Evolutionary conservation across 2,888 invertebrate species (phyloP), one percentile per base, ranked within the genome.

Genomic region (Heterodera filipjevi): DNA sequence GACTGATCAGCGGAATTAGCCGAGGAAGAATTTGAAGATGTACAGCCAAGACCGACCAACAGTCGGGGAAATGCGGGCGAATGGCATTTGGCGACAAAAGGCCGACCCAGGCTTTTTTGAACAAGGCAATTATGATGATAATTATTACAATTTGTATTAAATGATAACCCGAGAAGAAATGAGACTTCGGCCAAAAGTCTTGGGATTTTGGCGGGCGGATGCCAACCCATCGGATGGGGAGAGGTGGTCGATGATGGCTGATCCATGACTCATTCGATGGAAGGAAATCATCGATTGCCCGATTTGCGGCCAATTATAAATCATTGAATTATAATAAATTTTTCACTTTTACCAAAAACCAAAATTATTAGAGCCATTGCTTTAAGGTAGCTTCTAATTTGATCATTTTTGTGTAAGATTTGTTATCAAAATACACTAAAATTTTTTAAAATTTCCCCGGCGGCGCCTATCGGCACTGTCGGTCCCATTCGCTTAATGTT

Each of bases 141-240:
- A 66, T n/a, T 19, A 66, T 16, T 49, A 49, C 10, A 27, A 66
- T 66, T 66, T 8, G 3, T 30, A n/a, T 12, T 3, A 19, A 30
- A 6, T 8, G 8, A 3, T 1, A 59, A 19, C 10, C 39, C 39
- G 3, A 39, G 10, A 0, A n/a, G 14, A 59, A 59, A 59, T n/a
- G 0, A 68, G 33, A 68, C 66, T 33, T 68, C 33, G 14, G 32
- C n/a, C 66, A 68, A 68, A 32, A 68, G 66, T 19, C 66, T 32
- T 1, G 66, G 66, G 33, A 68, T 68, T 32, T 68, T 68, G 30
- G 66, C 66, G 33, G 66, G 32, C 8, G n/a, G 59, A n/a, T 59
- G 59, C 59, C 59, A 59, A 59, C n/a, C n/a, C n/a, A 22, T 59
- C 59, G 59, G 59, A 59, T n/a, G 59, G 3, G 3, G 3, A n/a